phyloP scores from a whole-genome alignment of 2,797 vertebrate genomes.

The Tenualosa ilisha region DNA sequence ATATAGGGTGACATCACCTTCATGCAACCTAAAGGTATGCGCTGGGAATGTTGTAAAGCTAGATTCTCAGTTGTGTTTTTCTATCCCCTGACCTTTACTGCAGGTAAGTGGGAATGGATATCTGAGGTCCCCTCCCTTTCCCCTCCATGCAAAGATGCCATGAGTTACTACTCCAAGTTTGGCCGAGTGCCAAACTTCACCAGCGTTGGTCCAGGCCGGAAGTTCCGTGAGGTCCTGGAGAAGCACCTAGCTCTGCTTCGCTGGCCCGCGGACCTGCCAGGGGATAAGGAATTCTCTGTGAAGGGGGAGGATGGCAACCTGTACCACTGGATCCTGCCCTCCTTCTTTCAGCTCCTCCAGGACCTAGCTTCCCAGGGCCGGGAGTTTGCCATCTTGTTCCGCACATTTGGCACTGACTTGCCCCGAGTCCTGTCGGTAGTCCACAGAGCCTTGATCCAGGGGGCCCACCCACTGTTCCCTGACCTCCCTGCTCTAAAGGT shows the following conservation, averaged over 20 bases:
- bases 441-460: constrained; percentile 66
- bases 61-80: constrained; percentile 55
- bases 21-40: neutral
- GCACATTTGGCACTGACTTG: constrained; percentile 85
- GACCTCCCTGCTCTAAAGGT: constrained; percentile 77
- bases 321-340: constrained; percentile 87
- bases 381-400: constrained; percentile 79
- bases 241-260: constrained; percentile 77
- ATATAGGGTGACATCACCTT: neutral
- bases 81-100: neutral
- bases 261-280: constrained; percentile 71
- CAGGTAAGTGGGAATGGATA: constrained; percentile 87
- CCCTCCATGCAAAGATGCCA: constrained; percentile 74
- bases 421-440: constrained; percentile 72
- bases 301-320: constrained; percentile 70
- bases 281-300: constrained; percentile 72
- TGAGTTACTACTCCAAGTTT: constrained; percentile 79
- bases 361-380: constrained; percentile 69
- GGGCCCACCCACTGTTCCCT: constrained; percentile 83
- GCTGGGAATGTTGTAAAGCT: constrained; percentile 17
- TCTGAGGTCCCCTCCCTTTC: constrained; percentile 77
- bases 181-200: constrained; percentile 76
- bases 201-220: constrained; percentile 62
- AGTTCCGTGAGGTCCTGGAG: constrained; percentile 72
- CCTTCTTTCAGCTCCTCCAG: constrained; percentile 85